Evolutionary conservation across 2,797 vertebrate species (phyloP), one percentile per base, ranked within the genome.

Genomic region (Notamacropus eugenii): DNA sequence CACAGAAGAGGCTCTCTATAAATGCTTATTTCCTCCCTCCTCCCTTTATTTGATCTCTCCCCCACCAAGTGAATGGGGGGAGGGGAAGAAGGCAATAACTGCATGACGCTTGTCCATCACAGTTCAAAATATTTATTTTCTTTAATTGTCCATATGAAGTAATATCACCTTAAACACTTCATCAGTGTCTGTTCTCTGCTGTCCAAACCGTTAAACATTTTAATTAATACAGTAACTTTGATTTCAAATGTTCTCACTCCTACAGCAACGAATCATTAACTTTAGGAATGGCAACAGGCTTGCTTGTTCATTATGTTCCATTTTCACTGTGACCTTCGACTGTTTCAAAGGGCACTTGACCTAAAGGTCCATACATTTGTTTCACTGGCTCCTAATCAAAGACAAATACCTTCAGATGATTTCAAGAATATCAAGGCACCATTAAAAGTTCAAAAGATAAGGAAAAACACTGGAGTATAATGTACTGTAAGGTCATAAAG

Each of bases 111-210:
- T 52, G 82, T 22, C 82, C 94, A 95, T 31, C 46, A 58, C 56
- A n/a, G 12, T 55, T 92, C 29, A 93, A 74, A 96, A 50, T 52
- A 74, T 82, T 94, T 59, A 34, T 94, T 94, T 97, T 94, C 27
- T 55, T 74, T 57, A 92, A 74, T 55, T 19, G 87, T 0, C 91
- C 58, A 90, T 57, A 91, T 90, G 55, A 92, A 95, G 6, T 92
- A 74, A 90, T 55, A 95, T 34, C 22, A 93, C 90, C 87, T 19
- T 34, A 40, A 97, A 92, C 40, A 93, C 27, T 52, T 24, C 27
- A 14, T 92, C 16, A 46, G 31, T 92, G 22, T 57, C 19, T 62
- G 5, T n/a, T 94, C 94, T 93, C 16, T 94, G 58, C 14, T 94
- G 54, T 55, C 74, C 11, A 13, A 94, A 9, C 4, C 28, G 46